Conservation (phyloP, 1,140 invertebrate genomes). For the Cyclargus thomasi region DNA sequence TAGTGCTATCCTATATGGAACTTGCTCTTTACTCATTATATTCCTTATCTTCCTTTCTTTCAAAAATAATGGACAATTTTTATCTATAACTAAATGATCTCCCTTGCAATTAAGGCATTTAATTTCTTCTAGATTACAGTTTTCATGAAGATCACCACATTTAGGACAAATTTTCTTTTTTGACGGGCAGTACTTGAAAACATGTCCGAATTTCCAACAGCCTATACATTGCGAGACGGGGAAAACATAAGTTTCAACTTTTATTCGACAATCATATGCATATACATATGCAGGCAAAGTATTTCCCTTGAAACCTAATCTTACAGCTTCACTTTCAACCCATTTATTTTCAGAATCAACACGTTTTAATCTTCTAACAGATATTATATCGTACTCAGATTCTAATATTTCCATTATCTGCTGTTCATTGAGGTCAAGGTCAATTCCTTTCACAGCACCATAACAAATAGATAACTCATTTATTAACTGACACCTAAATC, state of each 20-base stretch:
- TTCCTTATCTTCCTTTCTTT: conserved; percentile 15
- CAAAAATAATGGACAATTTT: not conserved
- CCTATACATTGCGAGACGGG: conserved; percentile 33
- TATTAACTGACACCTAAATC: conserved; percentile 24
- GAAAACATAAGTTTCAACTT: conserved; percentile 29
- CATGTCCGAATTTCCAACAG: conserved; percentile 28
- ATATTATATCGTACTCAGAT: conserved; percentile 25
- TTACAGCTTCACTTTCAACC: conserved; percentile 29
- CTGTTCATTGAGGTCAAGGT: conserved; percentile 27
- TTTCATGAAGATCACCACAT: conserved; percentile 5
- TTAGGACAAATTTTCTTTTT: conserved; percentile 14
- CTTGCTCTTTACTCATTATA: conserved; percentile 17
- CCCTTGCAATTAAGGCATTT: conserved; percentile 12
- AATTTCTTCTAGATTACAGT: not conserved
- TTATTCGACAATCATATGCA: conserved; percentile 26
- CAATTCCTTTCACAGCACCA: conserved; percentile 28
- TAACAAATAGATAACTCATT: conserved; percentile 23
- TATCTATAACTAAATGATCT: conserved; percentile 13
- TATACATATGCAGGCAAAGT: conserved; percentile 29
- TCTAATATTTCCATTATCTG: conserved; percentile 24
- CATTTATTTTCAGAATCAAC: conserved; percentile 24
- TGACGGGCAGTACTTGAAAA: not conserved
- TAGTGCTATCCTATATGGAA: conserved; percentile 14
- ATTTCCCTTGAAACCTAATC: conserved; percentile 28
- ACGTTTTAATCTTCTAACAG: conserved; percentile 31